Conservation (phyloP, 2,888 invertebrate species). For the Eupeodes latifasciatus region DNA sequence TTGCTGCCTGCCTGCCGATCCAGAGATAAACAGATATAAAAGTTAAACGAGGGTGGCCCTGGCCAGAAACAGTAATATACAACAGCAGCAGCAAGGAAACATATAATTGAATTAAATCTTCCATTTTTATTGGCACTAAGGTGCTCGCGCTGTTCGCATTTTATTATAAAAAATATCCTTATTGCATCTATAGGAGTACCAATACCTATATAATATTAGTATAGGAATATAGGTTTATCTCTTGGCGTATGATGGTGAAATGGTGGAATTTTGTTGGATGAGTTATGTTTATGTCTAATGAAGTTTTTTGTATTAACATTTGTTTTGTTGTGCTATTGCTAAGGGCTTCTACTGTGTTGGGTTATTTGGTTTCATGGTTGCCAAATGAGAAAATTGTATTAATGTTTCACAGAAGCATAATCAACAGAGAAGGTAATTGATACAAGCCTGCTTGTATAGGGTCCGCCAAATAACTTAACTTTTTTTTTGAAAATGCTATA, state of each 20-base stretch:
- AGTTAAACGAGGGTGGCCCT: slow-evolving; percentile 71
- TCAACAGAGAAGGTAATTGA: too few species aligned
- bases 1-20: slow-evolving; percentile 63
- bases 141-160: slow-evolving; percentile 72
- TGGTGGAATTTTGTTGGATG: slow-evolving; percentile 23
- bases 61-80: too few species aligned
- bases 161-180: slow-evolving; percentile 69
- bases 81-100: slow-evolving; percentile 49
- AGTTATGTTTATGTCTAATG: slow-evolving; percentile 46
- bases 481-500: too few species aligned
- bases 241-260: neutral
- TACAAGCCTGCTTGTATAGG: too few species aligned
- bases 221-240: neutral
- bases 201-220: too few species aligned
- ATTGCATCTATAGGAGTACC: neutral
- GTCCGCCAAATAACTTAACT: too few species aligned
- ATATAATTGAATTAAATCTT: slow-evolving; percentile 76
- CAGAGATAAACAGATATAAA: slow-evolving; percentile 73
- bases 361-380: neutral
- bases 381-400: neutral
- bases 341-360: neutral
- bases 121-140: slow-evolving; percentile 76
- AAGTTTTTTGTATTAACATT: slow-evolving; percentile 46
- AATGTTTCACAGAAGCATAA: too few species aligned
- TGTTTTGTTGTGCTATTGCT: slow-evolving; percentile 25